A percentile compares a stretch with the other conserved stretches of the same genome.
phyloP scores from a whole-genome alignment of 2,797 vertebrate genomes.

The Sebastes flavidus region DNA sequence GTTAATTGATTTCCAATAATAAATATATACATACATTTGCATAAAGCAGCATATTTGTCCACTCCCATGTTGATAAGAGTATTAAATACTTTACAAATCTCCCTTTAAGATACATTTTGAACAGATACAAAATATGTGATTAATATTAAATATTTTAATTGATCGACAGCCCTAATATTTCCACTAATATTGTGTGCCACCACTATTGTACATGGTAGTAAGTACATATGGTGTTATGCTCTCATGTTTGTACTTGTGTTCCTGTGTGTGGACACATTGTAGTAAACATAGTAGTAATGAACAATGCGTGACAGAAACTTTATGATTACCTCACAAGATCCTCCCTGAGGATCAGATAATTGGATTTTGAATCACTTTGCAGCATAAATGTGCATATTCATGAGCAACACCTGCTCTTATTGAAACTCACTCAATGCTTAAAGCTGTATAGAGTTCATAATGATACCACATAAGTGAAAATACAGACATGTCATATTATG shows the following conservation, averaged over 20 bases:
- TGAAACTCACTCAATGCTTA: not conserved
- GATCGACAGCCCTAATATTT: too few species aligned
- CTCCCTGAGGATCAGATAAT: not conserved
- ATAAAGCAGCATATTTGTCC: too few species aligned
- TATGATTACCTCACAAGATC: not conserved
- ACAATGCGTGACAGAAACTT: not conserved
- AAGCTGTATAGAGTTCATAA: not conserved
- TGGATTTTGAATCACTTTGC: not conserved
- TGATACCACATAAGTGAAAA: not conserved
- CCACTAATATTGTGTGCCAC: not conserved
- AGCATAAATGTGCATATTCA: conserved; percentile 2
- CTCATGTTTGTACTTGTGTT: not conserved
- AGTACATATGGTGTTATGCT: not conserved
- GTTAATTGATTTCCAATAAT: too few species aligned
- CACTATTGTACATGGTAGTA: not conserved
- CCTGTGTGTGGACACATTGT: not conserved
- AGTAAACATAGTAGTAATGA: not conserved
- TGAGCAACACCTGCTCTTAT: not conserved
- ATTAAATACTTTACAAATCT: too few species aligned
- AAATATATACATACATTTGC: fast-evolving
- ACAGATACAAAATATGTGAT: too few species aligned
- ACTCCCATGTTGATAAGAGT: too few species aligned
- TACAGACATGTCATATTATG: not conserved
- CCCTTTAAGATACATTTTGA: too few species aligned
- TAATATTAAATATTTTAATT: too few species aligned